Conservation (phyloP, 2,113 vertebrate species). For the Thamnophis sirtalis region DNA sequence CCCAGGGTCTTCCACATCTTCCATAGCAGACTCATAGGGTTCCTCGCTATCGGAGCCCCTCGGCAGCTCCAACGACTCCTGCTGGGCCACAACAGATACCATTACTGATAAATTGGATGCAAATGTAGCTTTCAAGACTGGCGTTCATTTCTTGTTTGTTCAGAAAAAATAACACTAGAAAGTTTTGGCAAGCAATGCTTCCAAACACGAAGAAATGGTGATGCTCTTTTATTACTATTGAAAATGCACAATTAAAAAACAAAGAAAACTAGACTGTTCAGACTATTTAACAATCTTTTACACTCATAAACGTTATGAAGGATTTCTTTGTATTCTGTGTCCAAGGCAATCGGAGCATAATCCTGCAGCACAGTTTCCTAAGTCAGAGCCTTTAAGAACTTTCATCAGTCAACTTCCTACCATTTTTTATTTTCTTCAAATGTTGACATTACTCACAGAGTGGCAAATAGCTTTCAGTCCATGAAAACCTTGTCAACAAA, state of each 20-base stretch:
- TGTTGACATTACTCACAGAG: not conserved
- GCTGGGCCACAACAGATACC: no score
- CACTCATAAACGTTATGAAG: not conserved
- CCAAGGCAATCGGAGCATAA: constrained; percentile 15
- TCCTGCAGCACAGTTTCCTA: not conserved
- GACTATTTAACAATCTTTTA: not conserved
- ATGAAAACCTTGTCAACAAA: not conserved
- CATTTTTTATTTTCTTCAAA: not conserved
- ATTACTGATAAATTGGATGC: no score
- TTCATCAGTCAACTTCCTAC: constrained; percentile 7
- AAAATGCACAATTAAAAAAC: no score
- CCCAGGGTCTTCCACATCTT: no score
- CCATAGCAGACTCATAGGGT: no score
- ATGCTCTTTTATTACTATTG: not conserved
- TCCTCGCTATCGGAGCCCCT: no score
- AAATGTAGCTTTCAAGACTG: not conserved
- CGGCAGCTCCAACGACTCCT: no score
- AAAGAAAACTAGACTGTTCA: not conserved
- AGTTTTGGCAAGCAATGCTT: not conserved
- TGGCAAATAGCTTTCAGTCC: not conserved
- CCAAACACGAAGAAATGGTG: not conserved
- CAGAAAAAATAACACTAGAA: not conserved
- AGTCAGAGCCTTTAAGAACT: constrained; percentile 5
- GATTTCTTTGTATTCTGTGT: constrained; percentile 15
- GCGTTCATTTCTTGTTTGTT: not conserved